Evolutionary conservation across 2,888 invertebrate species (phyloP), one percentile per base, ranked within the genome.

Genomic region (Koerneria pararmatus): DNA sequence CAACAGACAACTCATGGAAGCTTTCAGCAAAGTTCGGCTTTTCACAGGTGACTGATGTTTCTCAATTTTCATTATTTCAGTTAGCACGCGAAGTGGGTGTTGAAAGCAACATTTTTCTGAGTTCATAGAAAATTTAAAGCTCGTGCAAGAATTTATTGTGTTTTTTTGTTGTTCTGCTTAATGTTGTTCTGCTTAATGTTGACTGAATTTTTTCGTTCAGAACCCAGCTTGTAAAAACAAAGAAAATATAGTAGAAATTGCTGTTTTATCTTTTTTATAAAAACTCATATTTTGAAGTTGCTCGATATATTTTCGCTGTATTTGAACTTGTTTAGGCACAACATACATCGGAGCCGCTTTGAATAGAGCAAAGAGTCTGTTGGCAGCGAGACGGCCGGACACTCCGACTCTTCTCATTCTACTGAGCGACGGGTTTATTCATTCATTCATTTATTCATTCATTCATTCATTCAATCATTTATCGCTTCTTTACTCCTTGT

Each of bases 281-380:
- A 24, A 1, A 11, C 2, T 46, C 2, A 48, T 32, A 48, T 3
- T n/a, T 29, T 1, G 24, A 46, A 46, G 22, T 1, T 31, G n/a
- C n/a, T n/a, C n/a, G n/a, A n/a, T n/a, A n/a, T n/a, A n/a, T n/a
- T n/a, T n/a, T n/a, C n/a, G n/a, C n/a, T 19, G 35, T 27, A 6
- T 19, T 3, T 27, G 5, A n/a, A 6, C 22, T 61, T 2, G 27
- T 66, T 19, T 29, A 77, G 81, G 81, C 51, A 82, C 82, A 5
- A 82, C 82, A 3, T 80, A 78, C 67, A 82, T 82, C 69, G 81
- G 82, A 31, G 75, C 78, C 19, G 82, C 82, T 6, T 61, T 82
- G 35, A 70, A 76, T 41, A 65, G 74, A 29, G 77, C 80, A 1
- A 57, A 71, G 8, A 69, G 71, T 27, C 57, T 80, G 32, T 61